phyloP scores from a whole-genome alignment of 2,888 invertebrate genomes.

The Koerneria pararmatus region DNA sequence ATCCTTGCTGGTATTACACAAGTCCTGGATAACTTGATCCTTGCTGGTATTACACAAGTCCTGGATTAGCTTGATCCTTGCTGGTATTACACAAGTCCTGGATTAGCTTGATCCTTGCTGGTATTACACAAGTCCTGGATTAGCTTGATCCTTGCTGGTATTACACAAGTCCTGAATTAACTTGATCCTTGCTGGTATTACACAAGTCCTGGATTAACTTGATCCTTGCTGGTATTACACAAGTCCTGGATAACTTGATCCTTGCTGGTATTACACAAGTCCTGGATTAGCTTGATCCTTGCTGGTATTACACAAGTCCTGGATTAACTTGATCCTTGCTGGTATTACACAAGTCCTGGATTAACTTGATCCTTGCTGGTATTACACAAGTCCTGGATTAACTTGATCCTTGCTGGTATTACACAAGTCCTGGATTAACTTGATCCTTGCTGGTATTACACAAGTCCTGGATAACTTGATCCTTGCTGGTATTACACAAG shows the following conservation, averaged over 20 bases:
- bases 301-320: conserved; percentile 50
- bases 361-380: conserved; percentile 49
- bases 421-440: conserved; percentile 45
- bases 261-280: conserved; percentile 49
- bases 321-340: conserved; percentile 49
- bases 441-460: conserved; percentile 51
- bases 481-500: conserved; percentile 50
- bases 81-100: too few species aligned
- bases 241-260: conserved; percentile 51
- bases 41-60: too few species aligned
- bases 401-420: conserved; percentile 53
- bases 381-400: conserved; percentile 48
- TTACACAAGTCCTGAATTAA: conserved; percentile 44
- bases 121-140: too few species aligned
- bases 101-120: too few species aligned
- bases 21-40: conserved; percentile 49
- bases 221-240: conserved; percentile 53
- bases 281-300: conserved; percentile 50
- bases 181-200: conserved; percentile 53
- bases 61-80: too few species aligned
- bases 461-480: conserved; percentile 51
- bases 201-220: conserved; percentile 45
- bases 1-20: conserved; percentile 51
- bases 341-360: conserved; percentile 54
- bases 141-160: conserved; percentile 53